Conservation (phyloP, 64 coral and sea anemone species). For the Stichodactyla helianthus region DNA sequence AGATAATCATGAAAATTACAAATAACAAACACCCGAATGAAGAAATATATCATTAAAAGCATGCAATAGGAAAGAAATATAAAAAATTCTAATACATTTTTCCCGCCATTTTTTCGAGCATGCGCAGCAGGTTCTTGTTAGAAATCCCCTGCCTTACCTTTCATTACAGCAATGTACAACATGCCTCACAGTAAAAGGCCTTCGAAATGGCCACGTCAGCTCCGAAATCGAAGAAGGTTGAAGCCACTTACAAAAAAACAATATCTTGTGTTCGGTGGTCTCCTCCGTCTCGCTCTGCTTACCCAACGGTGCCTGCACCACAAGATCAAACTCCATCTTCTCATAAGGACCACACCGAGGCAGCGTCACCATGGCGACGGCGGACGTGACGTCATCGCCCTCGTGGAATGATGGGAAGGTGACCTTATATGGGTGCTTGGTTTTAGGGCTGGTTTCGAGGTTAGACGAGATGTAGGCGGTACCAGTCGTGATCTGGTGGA, state of each 20-base stretch:
- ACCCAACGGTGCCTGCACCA: conserved; percentile 51
- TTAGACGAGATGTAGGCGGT: conserved; percentile 46
- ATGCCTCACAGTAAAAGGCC: conserved; percentile 70
- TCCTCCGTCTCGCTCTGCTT: conserved; percentile 75
- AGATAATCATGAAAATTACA: background rate
- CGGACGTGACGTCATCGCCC: conserved; percentile 24
- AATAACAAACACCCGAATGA: background rate
- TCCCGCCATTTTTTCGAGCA: background rate
- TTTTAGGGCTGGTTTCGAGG: conserved; percentile 49
- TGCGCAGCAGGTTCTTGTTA: background rate
- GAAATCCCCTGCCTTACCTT: conserved; percentile 31
- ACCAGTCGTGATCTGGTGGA: conserved; percentile 38
- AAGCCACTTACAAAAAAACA: conserved; percentile 66
- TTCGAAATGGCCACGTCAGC: conserved; percentile 49
- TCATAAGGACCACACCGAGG: conserved; percentile 68
- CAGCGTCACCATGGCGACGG: conserved; percentile 76
- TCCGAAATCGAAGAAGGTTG: conserved; percentile 41
- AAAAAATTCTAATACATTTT: background rate
- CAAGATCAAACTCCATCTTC: conserved; percentile 67
- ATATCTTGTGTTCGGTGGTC: conserved; percentile 44
- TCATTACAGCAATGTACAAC: conserved; percentile 60
- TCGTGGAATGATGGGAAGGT: conserved; percentile 28
- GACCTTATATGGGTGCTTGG: conserved; percentile 45
- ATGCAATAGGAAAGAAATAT: too few relatives aligned
- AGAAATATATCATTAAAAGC: background rate